Conservation (phyloP, 1,140 invertebrate genomes). For the Rhagoletis pomonella region DNA sequence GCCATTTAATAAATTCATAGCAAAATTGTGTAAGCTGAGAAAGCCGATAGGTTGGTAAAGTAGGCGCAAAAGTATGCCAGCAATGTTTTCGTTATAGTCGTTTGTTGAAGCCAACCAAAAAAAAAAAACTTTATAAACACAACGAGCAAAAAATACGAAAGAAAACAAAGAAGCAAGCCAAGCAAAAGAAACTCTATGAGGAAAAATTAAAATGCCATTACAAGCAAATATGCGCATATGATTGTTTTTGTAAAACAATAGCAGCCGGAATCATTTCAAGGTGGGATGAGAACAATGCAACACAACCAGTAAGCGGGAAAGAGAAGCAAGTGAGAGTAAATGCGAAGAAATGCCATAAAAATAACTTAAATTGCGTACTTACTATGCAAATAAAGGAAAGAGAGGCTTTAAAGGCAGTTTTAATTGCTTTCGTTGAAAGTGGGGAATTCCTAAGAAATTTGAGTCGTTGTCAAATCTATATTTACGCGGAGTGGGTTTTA, state of each 20-base stretch:
- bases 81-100: neutral
- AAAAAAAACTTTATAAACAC: neutral
- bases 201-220: constrained; percentile 10
- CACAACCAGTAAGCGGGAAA: neutral
- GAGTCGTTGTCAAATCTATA: too few relatives aligned
- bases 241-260: neutral
- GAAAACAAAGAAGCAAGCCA: neutral
- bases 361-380: neutral
- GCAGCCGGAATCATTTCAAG: neutral
- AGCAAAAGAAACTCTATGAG: neutral
- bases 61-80: neutral
- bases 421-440: neutral
- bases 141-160: neutral
- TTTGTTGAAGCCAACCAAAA: neutral
- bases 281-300: neutral
- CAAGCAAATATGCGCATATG: neutral
- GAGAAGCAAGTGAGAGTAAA: neutral
- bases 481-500: too few relatives aligned
- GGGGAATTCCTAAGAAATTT: neutral
- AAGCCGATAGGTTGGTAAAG: too few relatives aligned
- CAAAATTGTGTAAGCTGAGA: too few relatives aligned
- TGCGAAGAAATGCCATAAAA: neutral
- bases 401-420: neutral
- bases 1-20: neutral
- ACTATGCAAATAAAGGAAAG: neutral